Evolutionary conservation across 2,888 invertebrate species (phyloP), one percentile per base, ranked within the genome.

Genomic region (Pterobdella sp.): DNA sequence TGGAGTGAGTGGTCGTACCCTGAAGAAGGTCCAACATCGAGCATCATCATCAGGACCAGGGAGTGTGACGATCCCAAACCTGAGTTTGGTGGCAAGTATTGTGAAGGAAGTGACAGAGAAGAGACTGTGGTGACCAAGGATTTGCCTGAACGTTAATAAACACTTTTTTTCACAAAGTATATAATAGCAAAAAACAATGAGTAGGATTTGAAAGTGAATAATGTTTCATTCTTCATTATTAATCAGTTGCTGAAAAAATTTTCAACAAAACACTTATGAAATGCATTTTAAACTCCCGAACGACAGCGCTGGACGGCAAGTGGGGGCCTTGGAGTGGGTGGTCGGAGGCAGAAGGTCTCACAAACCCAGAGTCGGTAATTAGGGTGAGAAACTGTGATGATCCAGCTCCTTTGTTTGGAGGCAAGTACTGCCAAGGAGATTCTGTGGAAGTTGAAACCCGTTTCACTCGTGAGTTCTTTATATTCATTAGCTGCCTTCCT

Each of bases 21-120:
- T 1, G 52, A 31, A 3, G 56, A 37, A 4, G 35, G 34, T 10
- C 37, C 66, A 1, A 72, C 36, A 26, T 83, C 83, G 74, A 79
- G 79, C 73, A 76, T 76, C 2, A 65, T 73, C 0, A 76, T 83
- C 2, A 64, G 77, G 32, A 73, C 76, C 1, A 78, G 84, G 36
- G 73, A 76, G 2, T 84, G 84, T 77, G 79, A 82, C 76, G 79
- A 79, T 60, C 83, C 83, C 1, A 72, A 76, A 7, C 80, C 82
- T 1, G 76, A 78, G 63, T 78, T 79, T 76, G 82, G 81, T 42
- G 84, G 84, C 1, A 74, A 72, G 10, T 65, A 67, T 1, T 84
- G 84, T 75, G 70, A 49, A n/a, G 84, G 82, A 7, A 76, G 75
- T 18, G 75, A 73, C 36, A 74, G 75, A 32, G 79, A 82, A 10